These are phyloP conservation scores for Punctoribates punctum DNA, from an alignment of 2,888 invertebrate genomes.

Conservation along the genomic window DNA sequence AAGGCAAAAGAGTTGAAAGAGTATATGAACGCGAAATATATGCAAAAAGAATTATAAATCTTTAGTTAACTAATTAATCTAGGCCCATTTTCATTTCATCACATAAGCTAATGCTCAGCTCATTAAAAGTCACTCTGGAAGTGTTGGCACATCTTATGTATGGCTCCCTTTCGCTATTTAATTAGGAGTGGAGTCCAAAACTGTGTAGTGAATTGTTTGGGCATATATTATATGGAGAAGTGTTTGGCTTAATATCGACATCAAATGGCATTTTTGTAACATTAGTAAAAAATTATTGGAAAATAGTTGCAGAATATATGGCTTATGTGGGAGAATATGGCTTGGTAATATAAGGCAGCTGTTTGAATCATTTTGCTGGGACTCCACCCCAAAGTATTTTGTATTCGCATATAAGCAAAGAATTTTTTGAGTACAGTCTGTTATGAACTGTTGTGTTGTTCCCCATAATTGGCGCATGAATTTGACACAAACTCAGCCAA, in stretches of 20 bases:
- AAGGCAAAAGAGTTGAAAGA: too few species aligned
- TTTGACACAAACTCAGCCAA: conserved; percentile 14
- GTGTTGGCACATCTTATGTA: not conserved
- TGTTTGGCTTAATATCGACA: conserved; percentile 12
- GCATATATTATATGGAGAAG: conserved; percentile 22
- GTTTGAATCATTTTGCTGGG: not conserved
- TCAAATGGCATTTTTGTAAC: conserved; percentile 24
- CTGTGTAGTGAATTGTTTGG: conserved; percentile 4
- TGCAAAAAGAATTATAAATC: too few species aligned
- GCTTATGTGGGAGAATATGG: not conserved
- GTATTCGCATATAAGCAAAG: not conserved
- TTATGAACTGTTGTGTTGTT: not conserved
- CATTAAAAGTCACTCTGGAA: not conserved
- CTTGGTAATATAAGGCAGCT: conserved; percentile 25
- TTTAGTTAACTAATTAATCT: too few species aligned
- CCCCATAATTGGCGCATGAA: not conserved
- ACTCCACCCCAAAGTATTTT: conserved; percentile 29
- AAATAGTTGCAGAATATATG: not conserved
- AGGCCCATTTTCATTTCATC: too few species aligned
- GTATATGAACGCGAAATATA: too few species aligned
- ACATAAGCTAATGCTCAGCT: too few species aligned
- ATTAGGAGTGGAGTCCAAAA: not conserved
- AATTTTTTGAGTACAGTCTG: not conserved
- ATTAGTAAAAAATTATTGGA: conserved; percentile 25
- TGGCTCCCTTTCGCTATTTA: not conserved